Conservation (phyloP, 2,888 invertebrate species). For the Apodemia duryi region DNA sequence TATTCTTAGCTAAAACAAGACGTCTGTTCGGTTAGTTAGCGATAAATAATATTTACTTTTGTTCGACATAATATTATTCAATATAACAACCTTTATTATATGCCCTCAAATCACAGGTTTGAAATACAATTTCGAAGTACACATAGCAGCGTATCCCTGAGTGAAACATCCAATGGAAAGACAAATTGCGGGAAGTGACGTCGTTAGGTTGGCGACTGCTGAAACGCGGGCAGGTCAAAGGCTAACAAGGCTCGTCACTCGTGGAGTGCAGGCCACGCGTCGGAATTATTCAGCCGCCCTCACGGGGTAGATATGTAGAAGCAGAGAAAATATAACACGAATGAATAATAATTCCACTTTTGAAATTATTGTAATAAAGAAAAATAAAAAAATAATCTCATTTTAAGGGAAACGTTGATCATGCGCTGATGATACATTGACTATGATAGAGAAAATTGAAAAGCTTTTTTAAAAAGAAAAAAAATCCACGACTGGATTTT, state of each 20-base stretch:
- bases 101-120: background rate
- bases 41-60: no score
- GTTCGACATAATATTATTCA: no score
- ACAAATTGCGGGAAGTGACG: background rate
- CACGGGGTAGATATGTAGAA: background rate
- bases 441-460: no score
- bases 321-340: background rate
- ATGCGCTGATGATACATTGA: no score
- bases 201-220: background rate
- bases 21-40: no score
- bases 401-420: background rate
- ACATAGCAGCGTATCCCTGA: background rate
- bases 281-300: background rate
- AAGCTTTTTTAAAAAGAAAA: no score
- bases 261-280: background rate
- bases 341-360: background rate
- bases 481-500: no score
- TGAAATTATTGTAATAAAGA: background rate
- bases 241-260: background rate
- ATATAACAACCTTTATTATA: no score
- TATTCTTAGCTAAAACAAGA: no score
- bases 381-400: background rate
- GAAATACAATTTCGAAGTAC: background rate
- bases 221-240: background rate
- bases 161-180: background rate